phyloP scores from a whole-genome alignment of 2,888 invertebrate genomes.

The Chouioia cunea region DNA sequence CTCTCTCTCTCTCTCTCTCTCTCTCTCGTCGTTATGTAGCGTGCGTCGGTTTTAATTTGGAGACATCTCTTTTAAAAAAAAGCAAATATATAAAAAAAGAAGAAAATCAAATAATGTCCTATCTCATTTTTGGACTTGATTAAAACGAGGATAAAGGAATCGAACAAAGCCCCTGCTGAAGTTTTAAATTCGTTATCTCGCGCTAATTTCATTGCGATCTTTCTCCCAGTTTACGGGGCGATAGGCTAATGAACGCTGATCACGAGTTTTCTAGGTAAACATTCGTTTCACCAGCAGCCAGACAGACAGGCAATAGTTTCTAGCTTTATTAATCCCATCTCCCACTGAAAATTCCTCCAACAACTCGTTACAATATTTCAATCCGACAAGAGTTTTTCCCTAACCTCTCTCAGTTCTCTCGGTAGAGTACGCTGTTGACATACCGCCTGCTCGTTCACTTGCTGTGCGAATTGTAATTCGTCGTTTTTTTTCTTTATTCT shows the following conservation, averaged over 20 bases:
- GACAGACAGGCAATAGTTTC: not conserved
- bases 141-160: too few relatives aligned
- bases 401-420: too few relatives aligned
- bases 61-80: too few relatives aligned
- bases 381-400: not conserved
- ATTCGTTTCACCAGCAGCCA: slow-evolving; percentile 46
- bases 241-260: slow-evolving; percentile 49
- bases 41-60: too few relatives aligned
- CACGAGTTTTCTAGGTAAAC: slow-evolving; percentile 48
- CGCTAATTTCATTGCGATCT: slow-evolving; percentile 12
- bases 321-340: slow-evolving; percentile 10
- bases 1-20: slow-evolving; percentile 4
- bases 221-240: slow-evolving; percentile 1
- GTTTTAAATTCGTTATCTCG: too few relatives aligned
- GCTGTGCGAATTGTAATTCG: too few relatives aligned
- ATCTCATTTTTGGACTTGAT: not conserved
- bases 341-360: not conserved
- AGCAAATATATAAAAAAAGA: too few relatives aligned
- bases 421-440: too few relatives aligned
- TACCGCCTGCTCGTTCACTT: too few relatives aligned
- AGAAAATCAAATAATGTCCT: not conserved
- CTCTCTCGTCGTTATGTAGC: not conserved
- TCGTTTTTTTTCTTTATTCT: too few relatives aligned
- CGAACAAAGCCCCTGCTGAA: too few relatives aligned
- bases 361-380: not conserved